A percentile compares a stretch with the other conserved stretches of the same genome.
Evolutionary conservation across 2,797 vertebrate species (phyloP).

Genomic region (Macrochelys suwanniensis): DNA sequence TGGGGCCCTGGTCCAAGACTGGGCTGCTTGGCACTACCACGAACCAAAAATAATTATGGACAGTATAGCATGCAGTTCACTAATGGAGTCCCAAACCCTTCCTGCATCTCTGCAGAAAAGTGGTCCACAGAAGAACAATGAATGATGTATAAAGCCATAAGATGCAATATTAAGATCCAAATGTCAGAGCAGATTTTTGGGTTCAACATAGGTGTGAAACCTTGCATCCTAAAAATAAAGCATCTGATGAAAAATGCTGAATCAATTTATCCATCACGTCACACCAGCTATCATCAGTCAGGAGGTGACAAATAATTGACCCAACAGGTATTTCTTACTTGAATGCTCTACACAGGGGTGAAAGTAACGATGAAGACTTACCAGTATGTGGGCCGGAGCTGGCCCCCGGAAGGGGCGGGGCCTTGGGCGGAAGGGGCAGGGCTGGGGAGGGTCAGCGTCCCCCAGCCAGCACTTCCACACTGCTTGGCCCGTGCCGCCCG

Average conservation of each 20-base stretch:
- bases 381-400: too few species aligned
- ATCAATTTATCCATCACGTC: background rate
- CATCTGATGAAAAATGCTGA: background rate
- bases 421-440: too few species aligned
- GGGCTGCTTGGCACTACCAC: background rate
- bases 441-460: too few species aligned
- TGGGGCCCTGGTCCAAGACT: too few species aligned
- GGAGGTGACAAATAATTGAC: background rate
- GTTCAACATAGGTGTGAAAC: background rate
- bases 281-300: background rate
- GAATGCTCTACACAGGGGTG: fast-evolving
- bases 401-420: too few species aligned
- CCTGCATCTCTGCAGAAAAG: background rate
- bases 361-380: too few species aligned
- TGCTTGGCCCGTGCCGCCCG: too few species aligned
- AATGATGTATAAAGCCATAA: fast-evolving
- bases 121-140: background rate
- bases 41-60: background rate
- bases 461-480: too few species aligned
- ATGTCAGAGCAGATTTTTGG: background rate
- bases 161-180: fast-evolving
- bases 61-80: background rate
- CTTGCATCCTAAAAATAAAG: background rate
- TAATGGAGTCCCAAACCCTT: too few species aligned
- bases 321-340: background rate